Evolutionary conservation across 2,888 invertebrate genomes (phyloP).

Genomic region (Yponomeuta cagnagella): DNA sequence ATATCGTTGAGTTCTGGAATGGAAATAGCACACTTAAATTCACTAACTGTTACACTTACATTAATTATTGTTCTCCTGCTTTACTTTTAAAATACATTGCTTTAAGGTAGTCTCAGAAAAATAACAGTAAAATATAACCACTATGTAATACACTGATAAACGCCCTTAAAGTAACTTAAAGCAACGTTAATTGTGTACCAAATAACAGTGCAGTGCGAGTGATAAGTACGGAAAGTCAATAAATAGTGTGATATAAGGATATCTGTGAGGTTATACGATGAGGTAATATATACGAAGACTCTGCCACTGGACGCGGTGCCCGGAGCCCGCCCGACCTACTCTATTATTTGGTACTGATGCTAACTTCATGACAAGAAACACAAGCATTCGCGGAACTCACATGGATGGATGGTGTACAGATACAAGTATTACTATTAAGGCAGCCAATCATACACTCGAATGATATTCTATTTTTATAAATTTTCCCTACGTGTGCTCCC

Average conservation of each 20-base stretch:
- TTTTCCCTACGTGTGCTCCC: conserved; percentile 16
- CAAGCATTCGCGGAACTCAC: conserved; percentile 38
- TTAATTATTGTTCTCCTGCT: conserved; percentile 76
- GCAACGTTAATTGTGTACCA: conserved; percentile 58
- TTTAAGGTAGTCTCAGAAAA: conserved; percentile 71
- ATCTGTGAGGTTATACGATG: conserved; percentile 64
- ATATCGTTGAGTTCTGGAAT: conserved; percentile 75
- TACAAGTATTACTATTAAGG: conserved; percentile 59
- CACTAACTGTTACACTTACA: conserved; percentile 76
- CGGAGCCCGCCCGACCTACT: conserved; percentile 30
- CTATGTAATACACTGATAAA: conserved; percentile 66
- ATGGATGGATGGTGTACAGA: conserved; percentile 47
- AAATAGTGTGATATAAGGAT: conserved; percentile 49
- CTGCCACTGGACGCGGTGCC: conserved; percentile 21
- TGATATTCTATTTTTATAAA: conserved; percentile 27
- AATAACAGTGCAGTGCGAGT: conserved; percentile 69
- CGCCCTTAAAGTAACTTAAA: conserved; percentile 64
- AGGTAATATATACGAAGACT: conserved; percentile 52
- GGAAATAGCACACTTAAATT: conserved; percentile 76
- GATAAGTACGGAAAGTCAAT: conserved; percentile 62
- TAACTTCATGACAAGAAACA: conserved; percentile 29
- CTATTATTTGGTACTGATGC: conserved; percentile 69
- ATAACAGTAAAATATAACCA: conserved; percentile 71
- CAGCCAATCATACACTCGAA: conserved; percentile 54
- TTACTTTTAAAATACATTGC: conserved; percentile 72